Conservation (phyloP, 2,113 vertebrate species). For the Motacilla tschutschensis region DNA sequence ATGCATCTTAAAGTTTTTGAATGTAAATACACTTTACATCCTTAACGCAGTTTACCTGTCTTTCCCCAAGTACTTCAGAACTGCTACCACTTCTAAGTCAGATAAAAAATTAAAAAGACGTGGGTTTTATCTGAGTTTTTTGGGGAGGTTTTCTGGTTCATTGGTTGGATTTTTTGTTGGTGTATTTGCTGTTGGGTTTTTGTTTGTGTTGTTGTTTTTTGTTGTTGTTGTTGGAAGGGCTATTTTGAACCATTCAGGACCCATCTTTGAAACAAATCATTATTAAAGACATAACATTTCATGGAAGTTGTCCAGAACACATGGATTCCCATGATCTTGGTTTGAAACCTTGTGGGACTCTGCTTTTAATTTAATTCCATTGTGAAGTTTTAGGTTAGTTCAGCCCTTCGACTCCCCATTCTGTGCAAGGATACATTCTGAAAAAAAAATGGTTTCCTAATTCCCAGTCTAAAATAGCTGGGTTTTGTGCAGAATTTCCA, state of each 20-base stretch:
- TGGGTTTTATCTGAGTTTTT: rapidly evolving
- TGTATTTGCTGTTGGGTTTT: not conserved
- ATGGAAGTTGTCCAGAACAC: not conserved
- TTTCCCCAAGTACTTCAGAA: not conserved
- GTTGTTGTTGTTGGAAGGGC: rapidly evolving
- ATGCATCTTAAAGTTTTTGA: not conserved
- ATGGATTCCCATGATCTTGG: not conserved
- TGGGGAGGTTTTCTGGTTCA: not conserved
- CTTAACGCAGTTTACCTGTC: not conserved
- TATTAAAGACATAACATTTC: not conserved
- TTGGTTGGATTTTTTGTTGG: not conserved
- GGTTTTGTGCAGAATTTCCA: not conserved
- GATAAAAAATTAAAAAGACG: not conserved
- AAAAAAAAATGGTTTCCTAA: not conserved
- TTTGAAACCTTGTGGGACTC: not conserved
- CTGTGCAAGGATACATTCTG: not conserved
- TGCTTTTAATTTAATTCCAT: not conserved
- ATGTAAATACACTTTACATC: not conserved
- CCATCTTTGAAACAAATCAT: not conserved
- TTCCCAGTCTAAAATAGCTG: not conserved
- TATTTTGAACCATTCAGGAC: not conserved
- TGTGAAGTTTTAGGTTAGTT: not conserved
- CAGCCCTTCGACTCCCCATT: not conserved
- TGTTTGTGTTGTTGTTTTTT: not conserved
- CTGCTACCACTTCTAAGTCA: not conserved